Evolutionary conservation across 2,797 vertebrate species (phyloP).

Genomic region (Myotis vivesi): DNA sequence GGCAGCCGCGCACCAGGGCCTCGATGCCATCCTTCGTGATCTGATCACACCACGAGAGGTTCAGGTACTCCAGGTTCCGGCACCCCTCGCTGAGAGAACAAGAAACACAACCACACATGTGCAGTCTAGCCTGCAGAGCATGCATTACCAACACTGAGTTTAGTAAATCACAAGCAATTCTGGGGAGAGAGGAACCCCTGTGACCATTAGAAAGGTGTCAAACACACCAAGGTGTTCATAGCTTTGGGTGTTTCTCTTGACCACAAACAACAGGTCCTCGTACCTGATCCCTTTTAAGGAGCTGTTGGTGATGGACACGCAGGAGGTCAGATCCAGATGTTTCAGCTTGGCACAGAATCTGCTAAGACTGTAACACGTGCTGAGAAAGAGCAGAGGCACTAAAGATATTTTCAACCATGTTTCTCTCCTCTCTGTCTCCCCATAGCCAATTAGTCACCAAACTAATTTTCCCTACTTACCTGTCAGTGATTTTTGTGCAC

Average conservation of each 20-base stretch:
- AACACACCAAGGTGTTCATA: neutral
- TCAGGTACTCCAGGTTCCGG: conserved; percentile 93
- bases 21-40: conserved; percentile 94
- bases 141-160: conserved; percentile 12
- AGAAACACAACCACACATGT: conserved; percentile 65
- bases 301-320: conserved; percentile 94
- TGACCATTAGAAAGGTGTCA: neutral
- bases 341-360: conserved; percentile 97
- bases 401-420: conserved; percentile 80
- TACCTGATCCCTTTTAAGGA: conserved; percentile 97
- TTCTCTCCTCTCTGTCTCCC: conserved; percentile 41
- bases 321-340: conserved; percentile 96
- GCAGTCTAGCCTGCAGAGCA: conserved; percentile 70
- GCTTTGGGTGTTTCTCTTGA: neutral
- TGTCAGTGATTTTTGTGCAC: conserved; percentile 98
- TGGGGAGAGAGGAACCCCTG: conserved; percentile 56
- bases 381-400: conserved; percentile 82
- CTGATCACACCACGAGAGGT: conserved; percentile 96
- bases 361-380: conserved; percentile 96
- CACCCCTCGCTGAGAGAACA: conserved; percentile 91
- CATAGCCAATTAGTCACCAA: neutral
- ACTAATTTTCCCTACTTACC: conserved; percentile 78
- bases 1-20: conserved; percentile 92
- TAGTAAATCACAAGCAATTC: neutral
- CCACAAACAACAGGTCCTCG: conserved; percentile 49